These are phyloP conservation scores for Dryadula phaetusa DNA, from an alignment of 2,888 invertebrate species.

Conservation along the genomic window DNA sequence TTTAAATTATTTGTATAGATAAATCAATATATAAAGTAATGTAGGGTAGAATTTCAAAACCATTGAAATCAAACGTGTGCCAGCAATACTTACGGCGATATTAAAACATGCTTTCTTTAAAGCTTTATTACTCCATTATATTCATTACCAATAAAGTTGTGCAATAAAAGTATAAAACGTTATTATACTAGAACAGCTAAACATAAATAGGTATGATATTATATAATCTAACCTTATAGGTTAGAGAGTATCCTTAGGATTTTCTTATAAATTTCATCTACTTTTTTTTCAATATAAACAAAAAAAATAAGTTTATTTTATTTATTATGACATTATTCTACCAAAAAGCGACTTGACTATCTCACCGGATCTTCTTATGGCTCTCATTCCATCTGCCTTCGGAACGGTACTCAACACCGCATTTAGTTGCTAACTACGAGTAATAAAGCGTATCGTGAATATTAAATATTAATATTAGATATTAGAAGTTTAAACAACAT, in stretches of 20 bases:
- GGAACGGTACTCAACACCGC: no score
- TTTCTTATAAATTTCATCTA: not conserved
- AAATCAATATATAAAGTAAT: not conserved
- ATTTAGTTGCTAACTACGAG: no score
- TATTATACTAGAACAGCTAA: conserved; percentile 27
- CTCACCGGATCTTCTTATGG: no score
- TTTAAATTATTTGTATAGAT: no score
- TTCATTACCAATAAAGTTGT: conserved; percentile 10
- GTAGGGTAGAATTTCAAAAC: not conserved
- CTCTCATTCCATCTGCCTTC: no score
- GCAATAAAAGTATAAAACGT: conserved; percentile 21
- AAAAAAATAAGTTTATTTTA: no score
- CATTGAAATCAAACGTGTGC: not conserved
- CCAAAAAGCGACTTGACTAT: no score
- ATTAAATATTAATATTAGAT: no score
- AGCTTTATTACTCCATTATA: conserved; percentile 7
- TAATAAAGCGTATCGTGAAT: no score
- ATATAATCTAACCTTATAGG: no score
- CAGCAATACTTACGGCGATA: not conserved
- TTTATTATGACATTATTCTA: no score
- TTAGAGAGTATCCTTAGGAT: not conserved
- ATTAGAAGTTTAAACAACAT: not conserved
- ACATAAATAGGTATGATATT: not conserved
- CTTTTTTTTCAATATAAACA: no score
- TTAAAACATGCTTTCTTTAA: not conserved